Evolutionary conservation across 2,888 invertebrate genomes (phyloP), one percentile per base, ranked within the genome.

Genomic region (Caenorhabditis sp.): DNA sequence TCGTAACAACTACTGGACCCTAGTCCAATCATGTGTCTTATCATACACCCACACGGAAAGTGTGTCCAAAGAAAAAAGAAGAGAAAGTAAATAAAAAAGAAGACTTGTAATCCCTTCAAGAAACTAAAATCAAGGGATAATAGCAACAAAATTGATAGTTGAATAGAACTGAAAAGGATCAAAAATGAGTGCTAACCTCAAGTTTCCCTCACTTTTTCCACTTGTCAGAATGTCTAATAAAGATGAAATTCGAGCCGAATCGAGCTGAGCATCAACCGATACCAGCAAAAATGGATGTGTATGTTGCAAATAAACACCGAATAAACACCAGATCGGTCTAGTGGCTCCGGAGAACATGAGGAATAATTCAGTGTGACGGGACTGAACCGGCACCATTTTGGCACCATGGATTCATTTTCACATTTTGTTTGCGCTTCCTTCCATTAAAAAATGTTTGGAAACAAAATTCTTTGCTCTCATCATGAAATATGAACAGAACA

Each of bases 161-260:
- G 58, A 58, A 56, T 18, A 51, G 40, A 20, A 72, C 24, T 55
- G 44, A 47, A 64, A 72, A 50, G 26, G 64, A 64, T 65, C 64
- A 64, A 62, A 64, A 72, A 72, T 58, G 61, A 72, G 22, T 35
- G 26, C 0, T 35, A 24, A 20, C 20, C 15, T 32, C 24, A n/a
- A 47, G 22, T 67, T 67, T 5, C 20, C 61, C 40, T n/a, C n/a
- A n/a, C 40, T 2, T 40, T 40, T 37, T 44, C 26, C 32, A 26
- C 3, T 61, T 51, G 50, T 65, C 71, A 44, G 64, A 47, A 72
- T 64, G 47, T 62, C 64, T 72, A 72, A 70, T 69, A 60, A 9
- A 32, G 18, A 9, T 56, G 72, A 64, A 72, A 72, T 58, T 58
- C 32, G 55, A 62, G 55, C 61, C 26, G 28, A 35, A n/a, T n/a